These are phyloP conservation scores for Lineus longissimus DNA, from an alignment of 1,140 invertebrate species.

Conservation along the genomic window DNA sequence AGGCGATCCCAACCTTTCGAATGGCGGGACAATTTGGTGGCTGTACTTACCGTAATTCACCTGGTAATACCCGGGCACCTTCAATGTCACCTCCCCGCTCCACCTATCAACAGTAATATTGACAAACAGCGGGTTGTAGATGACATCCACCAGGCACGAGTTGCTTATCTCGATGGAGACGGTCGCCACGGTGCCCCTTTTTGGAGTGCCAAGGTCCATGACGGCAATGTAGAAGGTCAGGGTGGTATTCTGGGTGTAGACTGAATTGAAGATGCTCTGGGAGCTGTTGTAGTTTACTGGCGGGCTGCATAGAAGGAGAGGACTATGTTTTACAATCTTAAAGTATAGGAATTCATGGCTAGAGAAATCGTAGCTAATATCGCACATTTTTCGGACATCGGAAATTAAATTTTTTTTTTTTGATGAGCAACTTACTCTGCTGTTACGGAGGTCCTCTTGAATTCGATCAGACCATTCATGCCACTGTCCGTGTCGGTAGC, in stretches of 20 bases:
- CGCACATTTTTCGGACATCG: too few relatives aligned
- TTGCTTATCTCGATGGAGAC: constrained; percentile 23
- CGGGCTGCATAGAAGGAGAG: constrained; percentile 10
- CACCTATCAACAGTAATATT: constrained; percentile 15
- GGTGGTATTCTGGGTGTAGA: constrained; percentile 21
- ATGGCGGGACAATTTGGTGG: too few relatives aligned
- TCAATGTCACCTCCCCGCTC: constrained; percentile 20
- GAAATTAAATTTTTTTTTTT: too few relatives aligned
- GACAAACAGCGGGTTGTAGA: constrained; percentile 23
- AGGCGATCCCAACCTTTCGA: too few relatives aligned
- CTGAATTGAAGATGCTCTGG: constrained; percentile 19
- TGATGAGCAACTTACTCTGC: constrained; percentile 22
- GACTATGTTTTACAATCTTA: too few relatives aligned
- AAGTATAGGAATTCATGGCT: too few relatives aligned
- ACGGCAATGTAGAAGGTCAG: constrained; percentile 22
- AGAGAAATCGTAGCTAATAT: too few relatives aligned
- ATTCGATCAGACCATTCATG: constrained; percentile 21
- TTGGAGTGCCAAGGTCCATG: constrained; percentile 24
- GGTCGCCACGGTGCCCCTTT: constrained; percentile 20
- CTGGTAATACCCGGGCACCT: constrained; percentile 26
- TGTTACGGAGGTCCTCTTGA: constrained; percentile 15
- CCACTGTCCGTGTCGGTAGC: constrained; percentile 26
- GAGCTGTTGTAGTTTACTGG: constrained; percentile 20
- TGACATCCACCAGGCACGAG: constrained; percentile 26
- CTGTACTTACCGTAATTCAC: constrained; percentile 25